Percentiles rank a stretch among this genome's conserved stretches.
Conservation (phyloP, 2,888 invertebrate species). For the Apocheima hispidaria region DNA sequence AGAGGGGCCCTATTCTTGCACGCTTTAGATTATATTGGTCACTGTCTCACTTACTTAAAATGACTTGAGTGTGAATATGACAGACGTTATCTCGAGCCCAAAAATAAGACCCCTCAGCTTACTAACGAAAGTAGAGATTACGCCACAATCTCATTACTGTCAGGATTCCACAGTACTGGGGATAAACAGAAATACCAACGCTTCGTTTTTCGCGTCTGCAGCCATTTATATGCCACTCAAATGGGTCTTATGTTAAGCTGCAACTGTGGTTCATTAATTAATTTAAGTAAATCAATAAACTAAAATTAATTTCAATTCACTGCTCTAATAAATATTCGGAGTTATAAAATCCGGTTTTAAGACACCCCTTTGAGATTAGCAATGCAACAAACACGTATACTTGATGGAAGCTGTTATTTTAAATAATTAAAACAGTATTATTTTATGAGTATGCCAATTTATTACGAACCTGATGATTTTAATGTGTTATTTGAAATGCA, state of each 20-base stretch:
- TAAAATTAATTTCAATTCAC: slow-evolving; percentile 16
- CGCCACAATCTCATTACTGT: slow-evolving; percentile 70
- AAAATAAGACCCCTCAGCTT: too few species aligned
- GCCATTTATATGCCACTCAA: slow-evolving; percentile 55
- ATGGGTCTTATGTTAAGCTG: slow-evolving; percentile 34
- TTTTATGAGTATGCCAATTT: slow-evolving; percentile 19
- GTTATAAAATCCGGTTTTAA: slow-evolving; percentile 16
- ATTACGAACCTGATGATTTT: slow-evolving; percentile 10
- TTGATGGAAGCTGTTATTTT: slow-evolving; percentile 36
- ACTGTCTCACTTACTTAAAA: too few species aligned
- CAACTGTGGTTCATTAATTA: slow-evolving; percentile 6
- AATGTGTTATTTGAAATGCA: slow-evolving; percentile 20
- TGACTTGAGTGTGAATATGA: too few species aligned
- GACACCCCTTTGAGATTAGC: slow-evolving; percentile 32
- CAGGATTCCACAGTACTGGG: slow-evolving; percentile 58
- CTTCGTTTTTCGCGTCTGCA: slow-evolving; percentile 64
- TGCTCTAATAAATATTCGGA: slow-evolving; percentile 15
- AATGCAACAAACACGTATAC: slow-evolving; percentile 32
- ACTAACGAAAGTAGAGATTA: slow-evolving; percentile 73
- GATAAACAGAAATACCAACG: slow-evolving; percentile 61
- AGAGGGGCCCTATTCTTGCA: too few species aligned
- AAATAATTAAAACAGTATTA: slow-evolving; percentile 27
- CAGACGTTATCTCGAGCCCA: too few species aligned
- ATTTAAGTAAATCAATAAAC: slow-evolving; percentile 18
- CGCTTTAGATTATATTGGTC: too few species aligned